These are phyloP conservation scores for Protula sp. DNA, from an alignment of 2,888 invertebrate species.

Conservation along the genomic window DNA sequence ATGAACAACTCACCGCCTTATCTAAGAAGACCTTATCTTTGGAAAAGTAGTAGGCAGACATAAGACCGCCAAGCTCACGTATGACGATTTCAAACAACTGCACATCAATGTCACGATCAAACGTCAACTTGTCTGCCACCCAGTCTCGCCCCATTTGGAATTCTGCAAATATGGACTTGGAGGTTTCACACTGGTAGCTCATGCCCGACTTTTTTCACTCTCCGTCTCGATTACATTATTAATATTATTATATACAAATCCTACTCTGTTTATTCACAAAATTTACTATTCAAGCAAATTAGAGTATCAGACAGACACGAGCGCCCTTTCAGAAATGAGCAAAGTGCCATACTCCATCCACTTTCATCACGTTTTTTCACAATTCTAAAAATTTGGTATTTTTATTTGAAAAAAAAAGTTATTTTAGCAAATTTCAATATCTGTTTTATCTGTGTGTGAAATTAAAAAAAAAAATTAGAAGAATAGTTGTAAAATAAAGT, in stretches of 20 bases:
- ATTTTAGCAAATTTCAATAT: no score
- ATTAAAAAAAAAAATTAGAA: no score
- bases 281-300: not conserved
- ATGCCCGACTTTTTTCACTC: no score
- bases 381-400: no score
- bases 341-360: no score
- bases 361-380: no score
- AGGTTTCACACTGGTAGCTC: no score
- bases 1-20: constrained; percentile 73
- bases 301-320: no score
- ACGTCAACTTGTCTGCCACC: constrained; percentile 75
- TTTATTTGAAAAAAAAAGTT: no score
- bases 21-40: constrained; percentile 78
- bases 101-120: constrained; percentile 65
- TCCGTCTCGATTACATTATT: not conserved
- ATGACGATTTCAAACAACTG: constrained; percentile 75
- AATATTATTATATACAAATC: not conserved
- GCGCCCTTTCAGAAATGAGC: no score
- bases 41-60: constrained; percentile 86
- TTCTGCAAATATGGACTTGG: constrained; percentile 33
- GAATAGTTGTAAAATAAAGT: no score
- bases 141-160: constrained; percentile 71
- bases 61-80: constrained; percentile 81
- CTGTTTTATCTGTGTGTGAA: no score
- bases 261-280: not conserved